A percentile compares a stretch with the other conserved stretches of the same genome.
phyloP scores from a whole-genome alignment of 1,140 invertebrate species.

The Drosophila ironensis region DNA sequence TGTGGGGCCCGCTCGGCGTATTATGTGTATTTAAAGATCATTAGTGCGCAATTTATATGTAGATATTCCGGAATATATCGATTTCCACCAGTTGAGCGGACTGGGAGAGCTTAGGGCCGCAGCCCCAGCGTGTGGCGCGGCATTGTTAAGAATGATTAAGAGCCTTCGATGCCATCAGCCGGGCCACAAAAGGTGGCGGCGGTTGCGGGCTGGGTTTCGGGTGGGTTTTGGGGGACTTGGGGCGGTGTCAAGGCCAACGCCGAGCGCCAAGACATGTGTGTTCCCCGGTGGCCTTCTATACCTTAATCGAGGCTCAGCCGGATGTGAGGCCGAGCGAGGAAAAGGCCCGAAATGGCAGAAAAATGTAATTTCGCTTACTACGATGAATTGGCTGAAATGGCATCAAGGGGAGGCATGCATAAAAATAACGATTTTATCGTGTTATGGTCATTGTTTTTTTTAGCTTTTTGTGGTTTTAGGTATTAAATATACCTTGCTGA shows the following conservation, averaged over 20 bases:
- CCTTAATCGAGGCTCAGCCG: conserved; percentile 58
- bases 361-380: conserved; percentile 4
- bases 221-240: not conserved
- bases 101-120: conserved; percentile 36
- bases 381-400: conserved; percentile 29
- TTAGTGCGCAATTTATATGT: conserved; percentile 69
- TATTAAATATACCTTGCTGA: too few relatives aligned
- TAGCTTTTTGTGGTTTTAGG: not conserved
- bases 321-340: conserved; percentile 17
- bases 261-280: conserved; percentile 47
- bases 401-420: not conserved
- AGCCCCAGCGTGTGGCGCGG: conserved; percentile 27
- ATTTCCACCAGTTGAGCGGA: conserved; percentile 72
- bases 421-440: not conserved
- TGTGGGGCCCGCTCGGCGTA: conserved; percentile 34
- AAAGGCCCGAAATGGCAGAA: conserved; percentile 16
- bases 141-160: conserved; percentile 78
- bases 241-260: conserved; percentile 68
- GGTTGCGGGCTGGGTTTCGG: not conserved
- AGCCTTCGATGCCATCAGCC: conserved; percentile 59
- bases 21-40: conserved; percentile 76
- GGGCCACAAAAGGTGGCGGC: conserved; percentile 10
- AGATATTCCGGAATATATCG: conserved; percentile 46
- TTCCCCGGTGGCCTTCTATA: conserved; percentile 10
- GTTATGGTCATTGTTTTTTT: not conserved